Conservation (phyloP, 2,888 invertebrate genomes). For the Nycteola revayana region DNA sequence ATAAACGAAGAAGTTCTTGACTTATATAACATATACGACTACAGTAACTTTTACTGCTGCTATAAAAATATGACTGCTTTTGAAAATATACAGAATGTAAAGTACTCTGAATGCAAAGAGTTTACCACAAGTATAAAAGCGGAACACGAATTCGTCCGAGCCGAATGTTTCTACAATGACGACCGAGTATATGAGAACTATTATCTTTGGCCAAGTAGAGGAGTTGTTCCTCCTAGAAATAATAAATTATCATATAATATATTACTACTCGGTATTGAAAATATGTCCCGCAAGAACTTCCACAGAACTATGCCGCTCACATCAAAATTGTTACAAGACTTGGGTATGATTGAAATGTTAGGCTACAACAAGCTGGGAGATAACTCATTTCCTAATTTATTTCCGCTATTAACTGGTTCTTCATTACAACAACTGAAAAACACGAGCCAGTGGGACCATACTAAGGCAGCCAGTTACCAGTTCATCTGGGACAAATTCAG, state of each 20-base stretch:
- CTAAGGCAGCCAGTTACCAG: slow-evolving; percentile 84
- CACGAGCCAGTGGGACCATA: slow-evolving; percentile 80
- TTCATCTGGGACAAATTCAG: slow-evolving; percentile 92
- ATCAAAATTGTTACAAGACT: slow-evolving; percentile 75
- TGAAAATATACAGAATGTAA: slow-evolving; percentile 19
- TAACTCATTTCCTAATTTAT: slow-evolving; percentile 94
- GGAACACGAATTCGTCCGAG: slow-evolving; percentile 34
- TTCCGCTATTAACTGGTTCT: slow-evolving; percentile 89
- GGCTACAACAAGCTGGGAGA: slow-evolving; percentile 96
- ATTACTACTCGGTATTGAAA: slow-evolving; percentile 90
- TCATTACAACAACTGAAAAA: slow-evolving; percentile 80
- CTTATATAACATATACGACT: slow-evolving; percentile 15
- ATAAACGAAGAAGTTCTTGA: slow-evolving; percentile 25
- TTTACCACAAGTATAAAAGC: slow-evolving; percentile 29
- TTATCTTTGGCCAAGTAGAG: too few relatives aligned
- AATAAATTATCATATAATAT: slow-evolving; percentile 77
- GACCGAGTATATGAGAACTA: slow-evolving; percentile 34
- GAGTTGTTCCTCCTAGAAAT: too few relatives aligned
- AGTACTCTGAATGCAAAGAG: slow-evolving; percentile 31
- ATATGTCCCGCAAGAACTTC: slow-evolving; percentile 91
- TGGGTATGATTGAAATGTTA: slow-evolving; percentile 87
- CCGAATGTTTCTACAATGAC: slow-evolving; percentile 84
- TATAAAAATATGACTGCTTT: slow-evolving; percentile 31
- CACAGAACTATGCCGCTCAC: slow-evolving; percentile 90
- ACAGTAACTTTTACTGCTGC: slow-evolving; percentile 34